These are phyloP conservation scores for Plecturocebus donacophilus DNA, from an alignment of 2,113 vertebrate species.

Conservation along the genomic window DNA sequence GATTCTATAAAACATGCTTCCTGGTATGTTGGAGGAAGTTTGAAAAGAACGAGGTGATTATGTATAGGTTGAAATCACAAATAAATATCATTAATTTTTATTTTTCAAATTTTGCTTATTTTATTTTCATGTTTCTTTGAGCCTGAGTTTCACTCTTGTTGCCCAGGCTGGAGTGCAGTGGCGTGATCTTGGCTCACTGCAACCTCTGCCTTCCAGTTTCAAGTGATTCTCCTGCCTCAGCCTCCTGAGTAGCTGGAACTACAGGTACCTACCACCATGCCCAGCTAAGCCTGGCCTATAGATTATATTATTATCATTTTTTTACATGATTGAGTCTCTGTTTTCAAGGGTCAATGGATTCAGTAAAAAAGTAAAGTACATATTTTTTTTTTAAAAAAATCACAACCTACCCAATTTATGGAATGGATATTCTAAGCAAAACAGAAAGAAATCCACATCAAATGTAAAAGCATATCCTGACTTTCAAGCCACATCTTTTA, in stretches of 20 bases:
- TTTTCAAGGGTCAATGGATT: neutral
- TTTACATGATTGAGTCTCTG: neutral
- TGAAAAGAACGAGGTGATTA: neutral
- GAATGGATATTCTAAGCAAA: neutral
- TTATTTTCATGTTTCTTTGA: no score
- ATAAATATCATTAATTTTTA: neutral
- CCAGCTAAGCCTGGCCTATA: no score
- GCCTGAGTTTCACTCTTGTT: no score
- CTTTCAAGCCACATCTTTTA: neutral
- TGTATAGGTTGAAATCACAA: fast-evolving
- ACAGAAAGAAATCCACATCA: neutral
- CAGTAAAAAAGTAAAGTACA: neutral
- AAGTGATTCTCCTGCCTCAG: no score
- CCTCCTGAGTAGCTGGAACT: no score
- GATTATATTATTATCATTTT: no score
- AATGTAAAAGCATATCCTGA: neutral
- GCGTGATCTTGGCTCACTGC: no score
- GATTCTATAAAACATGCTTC: neutral
- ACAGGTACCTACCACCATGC: no score
- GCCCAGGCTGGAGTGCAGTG: no score
- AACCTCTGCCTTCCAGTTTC: no score
- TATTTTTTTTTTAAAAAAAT: neutral
- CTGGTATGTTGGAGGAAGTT: neutral
- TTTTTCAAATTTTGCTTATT: no score
- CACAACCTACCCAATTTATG: neutral